Evolutionary conservation across 1,140 invertebrate species (phyloP).

Genomic region (Patella vulgata): DNA sequence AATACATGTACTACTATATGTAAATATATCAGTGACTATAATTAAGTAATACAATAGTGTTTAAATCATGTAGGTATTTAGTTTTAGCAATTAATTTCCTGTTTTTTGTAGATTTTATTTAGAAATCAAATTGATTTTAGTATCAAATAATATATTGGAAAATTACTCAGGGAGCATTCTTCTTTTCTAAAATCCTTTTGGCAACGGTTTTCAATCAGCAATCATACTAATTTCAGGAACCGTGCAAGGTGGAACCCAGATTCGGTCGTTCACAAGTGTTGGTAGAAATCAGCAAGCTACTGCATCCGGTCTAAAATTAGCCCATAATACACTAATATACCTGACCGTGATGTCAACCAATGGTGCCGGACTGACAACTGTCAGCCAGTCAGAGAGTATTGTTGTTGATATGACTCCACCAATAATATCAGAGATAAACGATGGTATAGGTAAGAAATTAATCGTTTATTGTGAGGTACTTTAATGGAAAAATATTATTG

Average conservation of each 20-base stretch:
- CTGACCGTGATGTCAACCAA: constrained; percentile 49
- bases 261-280: constrained; percentile 40
- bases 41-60: too few species aligned
- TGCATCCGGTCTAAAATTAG: constrained; percentile 29
- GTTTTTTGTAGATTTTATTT: not conserved
- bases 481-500: too few species aligned
- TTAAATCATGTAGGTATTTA: too few species aligned
- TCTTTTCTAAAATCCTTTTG: constrained; percentile 7
- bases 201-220: constrained; percentile 11
- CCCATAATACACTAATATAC: constrained; percentile 33
- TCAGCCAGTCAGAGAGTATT: constrained; percentile 37
- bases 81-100: not conserved
- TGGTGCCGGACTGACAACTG: constrained; percentile 37
- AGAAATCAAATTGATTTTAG: too few species aligned
- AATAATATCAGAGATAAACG: constrained; percentile 27
- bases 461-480: too few species aligned
- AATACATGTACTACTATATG: too few species aligned
- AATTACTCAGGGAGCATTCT: constrained; percentile 2
- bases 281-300: constrained; percentile 35
- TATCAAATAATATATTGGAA: too few species aligned
- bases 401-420: constrained; percentile 46
- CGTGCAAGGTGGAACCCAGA: constrained; percentile 40
- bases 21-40: too few species aligned
- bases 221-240: constrained; percentile 29
- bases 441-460: constrained; percentile 31